A percentile compares a stretch with the other conserved stretches of the same genome.
These are phyloP conservation scores for Lathamus discolor DNA, from an alignment of 2,113 vertebrate genomes.

Conservation along the genomic window DNA sequence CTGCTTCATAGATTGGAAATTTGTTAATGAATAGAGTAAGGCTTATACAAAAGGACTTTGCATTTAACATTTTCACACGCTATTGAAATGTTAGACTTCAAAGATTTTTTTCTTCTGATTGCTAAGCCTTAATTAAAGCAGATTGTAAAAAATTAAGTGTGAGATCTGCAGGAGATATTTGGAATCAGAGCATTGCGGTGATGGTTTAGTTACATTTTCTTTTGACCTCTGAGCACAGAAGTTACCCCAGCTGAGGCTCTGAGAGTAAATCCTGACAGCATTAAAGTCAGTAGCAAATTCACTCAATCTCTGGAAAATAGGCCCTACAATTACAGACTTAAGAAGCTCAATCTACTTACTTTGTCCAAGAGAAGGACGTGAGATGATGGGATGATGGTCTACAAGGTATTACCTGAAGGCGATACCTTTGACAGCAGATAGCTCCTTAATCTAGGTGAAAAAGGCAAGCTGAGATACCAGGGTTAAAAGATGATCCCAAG, in stretches of 20 bases:
- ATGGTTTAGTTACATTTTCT: constrained; percentile 6
- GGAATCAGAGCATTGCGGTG: constrained; percentile 7
- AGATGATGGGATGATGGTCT: constrained; percentile 45
- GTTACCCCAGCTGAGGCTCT: constrained; percentile 2
- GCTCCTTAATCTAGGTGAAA: not conserved
- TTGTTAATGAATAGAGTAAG: not conserved
- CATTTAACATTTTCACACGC: constrained; percentile 30
- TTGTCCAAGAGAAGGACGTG: constrained; percentile 26
- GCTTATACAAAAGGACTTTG: constrained; percentile 19
- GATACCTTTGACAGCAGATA: not conserved
- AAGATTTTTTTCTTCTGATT: constrained; percentile 43
- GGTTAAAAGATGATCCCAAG: constrained; percentile 27
- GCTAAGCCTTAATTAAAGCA: constrained; percentile 56
- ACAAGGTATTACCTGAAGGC: constrained; percentile 31
- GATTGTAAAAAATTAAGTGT: constrained; percentile 16
- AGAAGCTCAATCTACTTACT: constrained; percentile 52
- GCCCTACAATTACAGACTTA: constrained; percentile 62
- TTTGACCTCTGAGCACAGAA: constrained; percentile 27
- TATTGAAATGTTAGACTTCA: constrained; percentile 48
- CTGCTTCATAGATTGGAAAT: not conserved
- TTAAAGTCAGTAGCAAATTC: constrained; percentile 34
- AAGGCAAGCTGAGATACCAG: not conserved
- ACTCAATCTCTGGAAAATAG: constrained; percentile 52
- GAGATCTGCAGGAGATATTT: constrained; percentile 10
- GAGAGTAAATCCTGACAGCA: constrained; percentile 46